Evolutionary conservation across 2,113 vertebrate genomes (phyloP), one percentile per base, ranked within the genome.

Genomic region (Tonatia bakeri): DNA sequence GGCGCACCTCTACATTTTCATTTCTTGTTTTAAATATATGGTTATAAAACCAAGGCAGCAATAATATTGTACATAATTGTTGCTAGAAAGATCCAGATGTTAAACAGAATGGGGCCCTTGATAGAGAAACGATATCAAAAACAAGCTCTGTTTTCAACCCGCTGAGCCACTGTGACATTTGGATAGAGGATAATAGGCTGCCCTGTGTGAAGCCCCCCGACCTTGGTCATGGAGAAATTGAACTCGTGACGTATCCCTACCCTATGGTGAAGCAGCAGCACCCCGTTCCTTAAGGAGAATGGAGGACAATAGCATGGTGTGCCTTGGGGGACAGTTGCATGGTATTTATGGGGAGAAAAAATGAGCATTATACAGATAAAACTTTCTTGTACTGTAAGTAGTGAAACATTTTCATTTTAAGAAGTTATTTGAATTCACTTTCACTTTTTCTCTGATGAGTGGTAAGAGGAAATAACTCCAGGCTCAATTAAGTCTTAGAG

Each of bases 41-140:
- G n/a, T 61, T 89, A 81, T 81, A 36, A 96, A 87, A 47, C 47
- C 31, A 90, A 77, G 70, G 70, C 56, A 94, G 56, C n/a, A 94
- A 31, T 94, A 97, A 43, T 7, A 43, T 28, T 75, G 22, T 72
- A 33, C 15, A 22, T 7, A 83, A 56, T 92, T 61, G 38, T 90
- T 87, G 28, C 61, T 95, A 26, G 54, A 86, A 45, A 40, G 67
- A 15, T 80, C 16, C 15, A 59, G n/a, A 24, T 89, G 22, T 65
- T 56, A 45, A 59, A 26, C 45, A 56, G 47, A n/a, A 38, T 87
- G 47, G n/a, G 38, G 5, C 24, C 45, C 54, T 43, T 14, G 24
- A 5, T 93, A 26, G 47, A 61, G 43, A 96, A 31, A 36, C 9
- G 80, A 3, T 15, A 5, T 5, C 43, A 73, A 76, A 65, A 91